Evolutionary conservation across 1,140 invertebrate species (phyloP).

Genomic region (Orchestia grillus): DNA sequence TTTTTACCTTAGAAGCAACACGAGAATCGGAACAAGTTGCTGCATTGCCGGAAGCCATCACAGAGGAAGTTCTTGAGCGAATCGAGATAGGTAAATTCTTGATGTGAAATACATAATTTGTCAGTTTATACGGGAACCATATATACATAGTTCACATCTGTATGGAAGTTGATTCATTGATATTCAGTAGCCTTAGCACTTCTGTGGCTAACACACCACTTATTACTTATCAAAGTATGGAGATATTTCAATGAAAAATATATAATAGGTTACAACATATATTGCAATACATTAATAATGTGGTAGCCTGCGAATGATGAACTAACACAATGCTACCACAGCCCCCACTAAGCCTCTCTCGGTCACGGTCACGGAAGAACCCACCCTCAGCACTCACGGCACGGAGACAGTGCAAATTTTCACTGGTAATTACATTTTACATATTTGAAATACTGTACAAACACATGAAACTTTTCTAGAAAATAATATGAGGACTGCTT

Average conservation of each 20-base stretch:
- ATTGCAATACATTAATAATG: neutral
- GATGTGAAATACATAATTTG: neutral
- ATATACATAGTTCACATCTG: neutral
- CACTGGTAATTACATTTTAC: neutral
- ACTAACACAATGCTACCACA: neutral
- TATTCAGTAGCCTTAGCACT: neutral
- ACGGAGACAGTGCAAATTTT: conserved; percentile 8
- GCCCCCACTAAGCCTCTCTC: neutral
- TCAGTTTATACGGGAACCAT: neutral
- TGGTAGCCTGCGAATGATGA: neutral
- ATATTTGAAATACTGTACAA: neutral
- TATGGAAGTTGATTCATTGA: neutral
- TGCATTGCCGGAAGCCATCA: neutral
- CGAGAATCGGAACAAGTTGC: neutral
- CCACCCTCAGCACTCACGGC: neutral
- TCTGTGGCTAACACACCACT: neutral
- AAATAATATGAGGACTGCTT: neutral
- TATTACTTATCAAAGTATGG: neutral
- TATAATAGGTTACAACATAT: neutral
- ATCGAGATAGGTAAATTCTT: neutral
- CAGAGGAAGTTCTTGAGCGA: neutral
- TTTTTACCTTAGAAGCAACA: neutral
- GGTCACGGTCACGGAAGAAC: neutral
- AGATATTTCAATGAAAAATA: neutral
- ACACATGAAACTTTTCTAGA: neutral